Base-by-base conservation (phyloP, 2,888 invertebrate genomes). In the Dusona sp. region DNA sequence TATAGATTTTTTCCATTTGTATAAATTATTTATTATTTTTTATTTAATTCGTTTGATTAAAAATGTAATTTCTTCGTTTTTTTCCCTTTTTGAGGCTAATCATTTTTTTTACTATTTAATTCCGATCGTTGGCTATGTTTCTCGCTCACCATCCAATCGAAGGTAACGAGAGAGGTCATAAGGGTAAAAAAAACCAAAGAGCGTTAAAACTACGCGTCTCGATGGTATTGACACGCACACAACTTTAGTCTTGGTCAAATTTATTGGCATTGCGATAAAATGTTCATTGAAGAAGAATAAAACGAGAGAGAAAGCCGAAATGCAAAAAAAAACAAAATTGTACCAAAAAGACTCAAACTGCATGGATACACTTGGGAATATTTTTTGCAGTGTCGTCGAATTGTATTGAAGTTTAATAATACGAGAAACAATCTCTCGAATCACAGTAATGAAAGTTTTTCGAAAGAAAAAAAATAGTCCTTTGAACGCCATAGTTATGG, bases 301-400 rank as follows among this genome's bases (percentile, higher is more conserved):
- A 33, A n/a, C 19, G 67, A 61, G 9, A 64, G 42, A 78, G 38
- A 11, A 11, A 64, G 29, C 72, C 3, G 33, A 36, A 70, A 11
- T 36, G 45, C 0, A 8, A 45, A 45, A 33, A 57, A 48, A 16
- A 70, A 54, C 22, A n/a, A 19, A 19, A 33, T 73, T 78, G 54
- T 83, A 65, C 73, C 65, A 54, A 79, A 54, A 73, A 83, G 72
- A 78, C n/a, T 70, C 29, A 16, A 29, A 16, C 45, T 3, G 45
- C 16, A 9, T 38, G 8, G 38, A 38, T 1, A 45, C 3, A 45
- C 9, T 13, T 45, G 16, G 1, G 3, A 16, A 16, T 3, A 45
- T 16, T 16, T 42, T 42, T 45, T 45, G 45, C 13, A 13, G 11
- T 42, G 42, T 42, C 42, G 42, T 42, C 11, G 8, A 8, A 13